phyloP scores from a whole-genome alignment of 2,797 vertebrate genomes.

The Hybognathus amarus region DNA sequence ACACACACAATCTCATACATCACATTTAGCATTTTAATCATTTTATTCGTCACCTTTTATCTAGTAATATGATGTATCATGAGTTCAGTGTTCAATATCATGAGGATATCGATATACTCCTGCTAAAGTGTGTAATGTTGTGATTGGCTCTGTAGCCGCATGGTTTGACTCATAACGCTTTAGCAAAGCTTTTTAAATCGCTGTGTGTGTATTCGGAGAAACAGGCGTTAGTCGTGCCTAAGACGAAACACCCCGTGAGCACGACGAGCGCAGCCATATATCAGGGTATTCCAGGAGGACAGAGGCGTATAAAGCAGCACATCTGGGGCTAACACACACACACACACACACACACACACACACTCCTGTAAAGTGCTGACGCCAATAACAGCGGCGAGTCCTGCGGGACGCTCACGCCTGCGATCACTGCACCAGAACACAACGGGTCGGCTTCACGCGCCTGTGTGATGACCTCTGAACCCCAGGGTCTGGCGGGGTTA shows the following conservation, averaged over 20 bases:
- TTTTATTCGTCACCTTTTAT: too few species aligned
- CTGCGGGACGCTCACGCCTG: constrained; percentile 76
- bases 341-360: constrained; percentile 64
- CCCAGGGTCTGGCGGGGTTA: constrained; percentile 80
- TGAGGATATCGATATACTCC: too few species aligned
- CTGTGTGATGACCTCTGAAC: constrained; percentile 82
- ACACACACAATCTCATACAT: too few species aligned
- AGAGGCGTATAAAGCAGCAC: constrained; percentile 66
- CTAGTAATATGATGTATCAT: too few species aligned
- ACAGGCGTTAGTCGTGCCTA: neutral
- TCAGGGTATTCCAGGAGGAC: constrained; percentile 58
- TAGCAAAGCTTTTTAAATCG: neutral
- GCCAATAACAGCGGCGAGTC: constrained; percentile 71
- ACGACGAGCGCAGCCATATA: constrained; percentile 59
- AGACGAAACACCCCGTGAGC: constrained; percentile 36
- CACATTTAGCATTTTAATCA: too few species aligned
- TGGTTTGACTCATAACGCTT: neutral
- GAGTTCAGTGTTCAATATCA: too few species aligned
- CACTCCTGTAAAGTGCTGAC: constrained; percentile 75
- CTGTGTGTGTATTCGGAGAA: constrained; percentile 15
- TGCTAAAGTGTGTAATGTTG: neutral
- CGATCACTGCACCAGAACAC: constrained; percentile 80
- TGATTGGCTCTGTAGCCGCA: neutral
- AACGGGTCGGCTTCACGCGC: constrained; percentile 81
- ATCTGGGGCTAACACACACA: constrained; percentile 57